Conservation (phyloP, 2,113 vertebrate genomes). For the Cepphus grylle region DNA sequence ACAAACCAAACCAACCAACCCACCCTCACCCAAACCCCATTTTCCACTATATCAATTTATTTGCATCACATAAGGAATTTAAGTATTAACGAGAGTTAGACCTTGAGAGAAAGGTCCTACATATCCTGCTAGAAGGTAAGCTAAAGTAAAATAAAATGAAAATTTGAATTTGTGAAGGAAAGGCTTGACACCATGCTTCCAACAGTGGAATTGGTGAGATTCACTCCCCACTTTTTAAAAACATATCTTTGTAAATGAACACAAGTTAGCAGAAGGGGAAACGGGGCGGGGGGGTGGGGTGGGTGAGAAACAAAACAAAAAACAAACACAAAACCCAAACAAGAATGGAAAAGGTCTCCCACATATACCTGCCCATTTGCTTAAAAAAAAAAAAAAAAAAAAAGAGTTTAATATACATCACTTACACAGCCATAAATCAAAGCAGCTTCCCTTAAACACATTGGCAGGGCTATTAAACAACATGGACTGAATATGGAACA, state of each 20-base stretch:
- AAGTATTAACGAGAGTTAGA: background rate
- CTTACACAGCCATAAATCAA: background rate
- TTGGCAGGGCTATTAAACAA: background rate
- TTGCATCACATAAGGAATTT: background rate
- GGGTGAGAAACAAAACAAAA: background rate
- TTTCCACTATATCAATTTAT: background rate
- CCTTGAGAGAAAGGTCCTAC: background rate
- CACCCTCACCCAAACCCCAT: background rate
- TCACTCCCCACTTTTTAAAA: background rate
- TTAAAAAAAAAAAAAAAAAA: background rate
- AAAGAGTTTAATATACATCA: background rate
- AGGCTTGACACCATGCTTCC: background rate
- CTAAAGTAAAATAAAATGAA: background rate
- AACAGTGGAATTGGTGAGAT: background rate
- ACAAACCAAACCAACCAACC: background rate
- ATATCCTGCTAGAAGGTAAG: background rate
- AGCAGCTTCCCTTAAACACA: background rate
- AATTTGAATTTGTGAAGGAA: background rate
- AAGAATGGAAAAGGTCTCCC: background rate
- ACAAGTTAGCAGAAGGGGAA: background rate
- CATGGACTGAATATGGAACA: background rate
- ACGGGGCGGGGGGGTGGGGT: accelerated
- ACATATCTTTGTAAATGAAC: background rate
- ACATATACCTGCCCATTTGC: background rate
- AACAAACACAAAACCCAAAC: background rate